A percentile compares a stretch with the other conserved stretches of the same genome.
phyloP scores from a whole-genome alignment of 2,888 invertebrate genomes.

The Calliphora vomitoria region DNA sequence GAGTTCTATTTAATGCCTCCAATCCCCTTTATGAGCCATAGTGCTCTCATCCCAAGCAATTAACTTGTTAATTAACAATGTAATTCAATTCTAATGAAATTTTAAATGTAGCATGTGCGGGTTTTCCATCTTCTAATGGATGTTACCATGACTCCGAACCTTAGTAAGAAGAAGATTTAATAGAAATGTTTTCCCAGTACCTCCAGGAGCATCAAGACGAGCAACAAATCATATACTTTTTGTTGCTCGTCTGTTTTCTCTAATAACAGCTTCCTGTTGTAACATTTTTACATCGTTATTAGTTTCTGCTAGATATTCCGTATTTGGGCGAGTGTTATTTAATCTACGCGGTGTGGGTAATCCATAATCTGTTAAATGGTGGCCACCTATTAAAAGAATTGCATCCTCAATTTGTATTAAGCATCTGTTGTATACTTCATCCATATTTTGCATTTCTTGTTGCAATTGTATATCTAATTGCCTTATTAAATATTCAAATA shows the following conservation, averaged over 20 bases:
- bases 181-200: constrained; percentile 35
- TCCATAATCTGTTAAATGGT: constrained; percentile 8
- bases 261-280: too few species aligned
- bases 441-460: neutral
- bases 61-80: too few species aligned
- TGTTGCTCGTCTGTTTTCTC: constrained; percentile 52
- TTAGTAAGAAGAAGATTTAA: constrained; percentile 27
- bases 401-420: constrained; percentile 34
- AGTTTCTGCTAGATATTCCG: neutral
- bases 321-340: neutral
- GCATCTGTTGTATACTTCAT: too few species aligned
- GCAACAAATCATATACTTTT: constrained; percentile 38
- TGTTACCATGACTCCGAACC: neutral
- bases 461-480: neutral
- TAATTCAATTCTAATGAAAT: too few species aligned
- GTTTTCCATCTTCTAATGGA: neutral
- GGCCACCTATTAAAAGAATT: constrained; percentile 3
- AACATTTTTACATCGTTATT: too few species aligned
- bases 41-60: too few species aligned
- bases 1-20: too few species aligned
- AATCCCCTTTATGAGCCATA: too few species aligned
- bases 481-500: constrained; percentile 35
- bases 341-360: constrained; percentile 18
- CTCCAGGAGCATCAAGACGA: constrained; percentile 48
- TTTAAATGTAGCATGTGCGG: constrained; percentile 15